phyloP scores from a whole-genome alignment of 2,797 vertebrate species.

The Rhabdophis nuchalis region DNA sequence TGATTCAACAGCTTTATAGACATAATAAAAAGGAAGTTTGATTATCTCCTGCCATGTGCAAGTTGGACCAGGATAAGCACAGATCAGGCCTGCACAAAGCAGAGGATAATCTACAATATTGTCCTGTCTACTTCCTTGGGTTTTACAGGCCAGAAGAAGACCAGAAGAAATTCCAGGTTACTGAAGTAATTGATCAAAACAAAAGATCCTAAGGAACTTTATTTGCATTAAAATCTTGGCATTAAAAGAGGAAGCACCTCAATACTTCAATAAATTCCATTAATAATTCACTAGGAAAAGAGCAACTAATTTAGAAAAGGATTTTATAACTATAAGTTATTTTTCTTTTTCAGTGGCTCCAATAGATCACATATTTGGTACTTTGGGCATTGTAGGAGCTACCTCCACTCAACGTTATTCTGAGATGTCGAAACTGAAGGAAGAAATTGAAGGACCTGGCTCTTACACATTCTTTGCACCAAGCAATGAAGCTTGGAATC shows the following conservation, averaged over 20 bases:
- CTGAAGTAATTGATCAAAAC: not conserved
- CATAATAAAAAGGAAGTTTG: not conserved
- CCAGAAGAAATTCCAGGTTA: not conserved
- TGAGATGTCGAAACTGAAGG: conserved; percentile 81
- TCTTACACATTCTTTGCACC: conserved; percentile 94
- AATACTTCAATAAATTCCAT: not conserved
- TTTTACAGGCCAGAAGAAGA: not conserved
- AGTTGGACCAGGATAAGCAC: not conserved
- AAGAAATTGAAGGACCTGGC: conserved; percentile 90
- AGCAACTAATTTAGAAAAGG: not conserved
- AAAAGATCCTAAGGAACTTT: not conserved
- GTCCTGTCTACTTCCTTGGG: not conserved
- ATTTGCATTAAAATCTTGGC: not conserved
- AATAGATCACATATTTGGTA: conserved; percentile 91
- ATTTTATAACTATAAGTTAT: not conserved
- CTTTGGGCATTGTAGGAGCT: conserved; percentile 86
- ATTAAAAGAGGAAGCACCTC: not conserved
- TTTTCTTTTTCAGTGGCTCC: conserved; percentile 80
- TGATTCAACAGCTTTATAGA: not conserved
- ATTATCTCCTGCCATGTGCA: not conserved
- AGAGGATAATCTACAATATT: not conserved
- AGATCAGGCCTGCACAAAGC: not conserved
- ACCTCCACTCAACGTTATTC: conserved; percentile 83
- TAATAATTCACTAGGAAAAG: not conserved
- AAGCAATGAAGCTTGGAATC: conserved; percentile 93